Conservation (phyloP, 2,113 vertebrate species). For the Synchiropus splendidus region DNA sequence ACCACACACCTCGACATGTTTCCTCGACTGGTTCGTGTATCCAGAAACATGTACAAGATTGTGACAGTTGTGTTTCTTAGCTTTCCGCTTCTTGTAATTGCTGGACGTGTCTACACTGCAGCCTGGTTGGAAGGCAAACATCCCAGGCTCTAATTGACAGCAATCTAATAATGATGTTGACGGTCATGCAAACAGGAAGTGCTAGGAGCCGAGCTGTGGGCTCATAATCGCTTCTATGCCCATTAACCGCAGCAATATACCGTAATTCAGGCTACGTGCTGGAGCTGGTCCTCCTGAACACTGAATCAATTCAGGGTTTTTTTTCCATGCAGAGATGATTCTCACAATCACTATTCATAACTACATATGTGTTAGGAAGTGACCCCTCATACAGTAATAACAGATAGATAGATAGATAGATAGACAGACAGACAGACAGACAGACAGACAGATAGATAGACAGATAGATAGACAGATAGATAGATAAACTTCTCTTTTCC, state of each 20-base stretch:
- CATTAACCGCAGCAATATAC: constrained; percentile 33
- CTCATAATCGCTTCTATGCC: constrained; percentile 39
- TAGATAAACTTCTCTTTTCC: not conserved
- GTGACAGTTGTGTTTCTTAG: too few species aligned
- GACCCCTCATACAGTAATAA: not conserved
- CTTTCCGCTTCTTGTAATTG: too few species aligned
- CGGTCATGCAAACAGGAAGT: constrained; percentile 47
- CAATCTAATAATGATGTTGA: constrained; percentile 56
- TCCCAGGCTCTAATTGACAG: constrained; percentile 38
- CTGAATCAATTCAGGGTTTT: constrained; percentile 14
- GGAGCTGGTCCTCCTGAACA: not conserved
- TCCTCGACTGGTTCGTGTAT: too few species aligned
- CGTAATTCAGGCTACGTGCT: constrained; percentile 10
- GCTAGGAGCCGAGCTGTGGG: constrained; percentile 38
- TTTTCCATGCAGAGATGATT: not conserved
- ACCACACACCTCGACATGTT: too few species aligned
- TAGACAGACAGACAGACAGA: not conserved
- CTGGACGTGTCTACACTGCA: not conserved
- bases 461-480: not conserved
- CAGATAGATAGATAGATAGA: constrained; percentile 11
- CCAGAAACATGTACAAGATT: too few species aligned
- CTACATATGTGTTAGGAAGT: too few species aligned
- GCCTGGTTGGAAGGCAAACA: constrained; percentile 13
- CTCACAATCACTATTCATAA: not conserved
- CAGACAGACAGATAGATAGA: not conserved